Percentiles rank a stretch among this genome's conserved stretches.
These are phyloP conservation scores for Falco novaeseelandiae DNA, from an alignment of 2,797 vertebrate genomes.

Conservation along the genomic window DNA sequence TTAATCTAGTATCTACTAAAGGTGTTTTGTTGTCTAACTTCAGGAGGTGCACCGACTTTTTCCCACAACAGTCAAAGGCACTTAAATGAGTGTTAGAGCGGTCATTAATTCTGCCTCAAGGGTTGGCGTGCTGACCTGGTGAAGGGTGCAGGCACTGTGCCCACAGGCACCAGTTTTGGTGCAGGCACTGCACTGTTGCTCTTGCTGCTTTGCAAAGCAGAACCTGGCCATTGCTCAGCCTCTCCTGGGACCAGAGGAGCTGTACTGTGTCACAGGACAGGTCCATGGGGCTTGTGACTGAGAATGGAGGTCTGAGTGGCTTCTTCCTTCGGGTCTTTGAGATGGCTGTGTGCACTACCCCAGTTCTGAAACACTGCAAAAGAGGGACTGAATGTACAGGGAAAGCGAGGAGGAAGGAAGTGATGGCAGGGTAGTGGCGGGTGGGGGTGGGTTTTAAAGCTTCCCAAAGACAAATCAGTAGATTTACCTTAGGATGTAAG, in stretches of 20 bases:
- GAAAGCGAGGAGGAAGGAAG: background rate
- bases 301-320: background rate
- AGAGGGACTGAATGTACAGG: background rate
- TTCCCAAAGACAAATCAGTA: background rate
- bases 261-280: background rate
- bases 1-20: background rate
- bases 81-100: background rate
- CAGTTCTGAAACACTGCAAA: rapidly evolving
- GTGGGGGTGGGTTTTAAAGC: background rate
- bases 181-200: rapidly evolving
- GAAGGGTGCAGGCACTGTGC: background rate
- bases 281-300: rapidly evolving
- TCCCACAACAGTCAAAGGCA: background rate
- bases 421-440: background rate
- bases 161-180: rapidly evolving
- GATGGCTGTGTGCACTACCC: rapidly evolving
- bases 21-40: background rate
- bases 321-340: rapidly evolving
- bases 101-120: rapidly evolving
- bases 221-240: rapidly evolving
- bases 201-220: background rate
- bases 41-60: background rate
- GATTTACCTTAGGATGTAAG: background rate
- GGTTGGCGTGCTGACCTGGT: background rate
- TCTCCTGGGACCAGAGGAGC: too few species aligned